Conservation (phyloP, 2,797 vertebrate species). For the Percopsis omiscomaycus region DNA sequence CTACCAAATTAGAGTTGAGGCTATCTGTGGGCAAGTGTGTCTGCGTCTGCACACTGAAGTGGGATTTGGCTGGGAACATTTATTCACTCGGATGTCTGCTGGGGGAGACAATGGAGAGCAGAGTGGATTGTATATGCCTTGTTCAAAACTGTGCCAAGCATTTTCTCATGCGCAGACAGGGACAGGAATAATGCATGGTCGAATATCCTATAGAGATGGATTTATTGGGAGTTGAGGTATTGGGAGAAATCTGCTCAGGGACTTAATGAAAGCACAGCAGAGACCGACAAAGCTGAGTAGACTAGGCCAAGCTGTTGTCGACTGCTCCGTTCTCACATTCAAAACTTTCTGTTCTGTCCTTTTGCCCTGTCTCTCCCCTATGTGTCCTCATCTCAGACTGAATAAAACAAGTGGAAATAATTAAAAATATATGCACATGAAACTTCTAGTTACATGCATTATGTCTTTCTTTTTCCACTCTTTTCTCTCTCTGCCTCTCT, state of each 20-base stretch:
- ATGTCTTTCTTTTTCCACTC: not conserved
- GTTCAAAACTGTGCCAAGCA: slow-evolving; percentile 42
- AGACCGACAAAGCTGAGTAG: slow-evolving; percentile 38
- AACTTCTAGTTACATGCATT: slow-evolving; percentile 10
- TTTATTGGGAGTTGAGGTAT: slow-evolving; percentile 61
- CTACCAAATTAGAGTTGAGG: slow-evolving; percentile 64
- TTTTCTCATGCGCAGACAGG: slow-evolving; percentile 42
- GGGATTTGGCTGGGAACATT: slow-evolving; percentile 60
- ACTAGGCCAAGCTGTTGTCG: slow-evolving; percentile 33
- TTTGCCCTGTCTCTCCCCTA: slow-evolving; percentile 48
- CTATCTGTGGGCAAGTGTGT: slow-evolving; percentile 53
- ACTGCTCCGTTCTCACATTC: not conserved
- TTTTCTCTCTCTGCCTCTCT: not conserved
- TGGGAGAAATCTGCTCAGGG: slow-evolving; percentile 64
- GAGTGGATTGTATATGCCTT: slow-evolving; percentile 55
- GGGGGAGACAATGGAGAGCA: slow-evolving; percentile 63
- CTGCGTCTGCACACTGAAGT: slow-evolving; percentile 49
- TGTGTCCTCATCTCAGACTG: not conserved
- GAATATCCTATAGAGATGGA: slow-evolving; percentile 64
- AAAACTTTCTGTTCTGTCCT: slow-evolving; percentile 45
- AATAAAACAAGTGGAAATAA: too few species aligned
- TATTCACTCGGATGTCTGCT: slow-evolving; percentile 53
- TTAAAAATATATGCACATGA: slow-evolving; percentile 23
- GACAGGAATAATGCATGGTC: slow-evolving; percentile 55
- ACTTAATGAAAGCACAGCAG: slow-evolving; percentile 47